Base-by-base conservation (phyloP, 2,888 invertebrate species). In the Neoscelio sp. region DNA sequence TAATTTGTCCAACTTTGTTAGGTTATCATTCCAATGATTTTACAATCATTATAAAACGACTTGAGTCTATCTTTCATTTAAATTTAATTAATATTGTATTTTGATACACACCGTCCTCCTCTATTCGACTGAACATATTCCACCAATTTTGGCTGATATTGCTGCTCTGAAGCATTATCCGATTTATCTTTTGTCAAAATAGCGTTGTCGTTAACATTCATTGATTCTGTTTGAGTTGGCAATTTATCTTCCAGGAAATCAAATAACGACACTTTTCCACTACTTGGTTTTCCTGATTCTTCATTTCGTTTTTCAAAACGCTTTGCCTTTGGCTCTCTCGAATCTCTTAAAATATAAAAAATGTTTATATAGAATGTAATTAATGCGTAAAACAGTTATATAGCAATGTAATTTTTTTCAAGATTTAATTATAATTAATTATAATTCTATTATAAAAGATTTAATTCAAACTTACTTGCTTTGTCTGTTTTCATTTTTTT, bases 161-260 rank as follows among this genome's bases (percentile, higher is more conserved):
- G 71, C 68, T 84, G 85, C 50, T 89, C 89, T 6, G 83, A 82
- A 65, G 82, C 84, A 65, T 78, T 85, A 48, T 89, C 88, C 0
- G 76, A 42, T 54, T 77, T 83, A 13, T 82, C 79, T 68, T 81
- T 85, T 6, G 80, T 78, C 54, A 58, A n/a, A n/a, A n/a, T 30
- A 62, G 64, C n/a, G 46, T 12, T 70, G 75, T 83, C 86, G 64
- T 91, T 92, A 62, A 89, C 91, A 60, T 93, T 92, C 35, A 91
- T 28, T 2, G 80, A 90, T 71, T 93, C 92, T 81, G 91, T 71
- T 60, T 89, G 89, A n/a, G 90, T 91, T 40, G 94, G 94, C 44
- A 96, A 91, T 91, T 96, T 96, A 85, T 95, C 94, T 87, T 96
- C 96, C 5, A 96, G 92, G 87, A 96, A 96, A 89, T 96, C 95